Conservation (phyloP, 53 echinoderm and acorn worm genomes). For the Echinometra lucunter region DNA sequence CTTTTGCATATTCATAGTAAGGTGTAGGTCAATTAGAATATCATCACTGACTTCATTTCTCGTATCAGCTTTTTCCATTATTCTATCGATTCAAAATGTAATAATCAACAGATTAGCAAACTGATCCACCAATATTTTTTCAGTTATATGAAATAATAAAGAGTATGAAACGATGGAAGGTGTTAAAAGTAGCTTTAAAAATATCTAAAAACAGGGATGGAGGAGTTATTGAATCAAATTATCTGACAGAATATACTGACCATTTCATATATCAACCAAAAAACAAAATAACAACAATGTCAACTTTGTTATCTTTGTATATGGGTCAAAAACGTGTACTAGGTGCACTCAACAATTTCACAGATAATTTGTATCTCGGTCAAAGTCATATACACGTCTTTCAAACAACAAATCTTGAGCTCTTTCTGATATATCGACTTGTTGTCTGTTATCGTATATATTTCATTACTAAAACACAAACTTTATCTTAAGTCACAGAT, state of each 20-base stretch:
- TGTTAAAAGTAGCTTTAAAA: neutral
- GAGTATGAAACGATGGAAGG: neutral
- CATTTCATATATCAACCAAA: neutral
- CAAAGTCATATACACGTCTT: neutral
- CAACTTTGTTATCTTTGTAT: neutral
- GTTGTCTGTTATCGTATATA: neutral
- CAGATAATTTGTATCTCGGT: neutral
- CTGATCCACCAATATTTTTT: neutral
- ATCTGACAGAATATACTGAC: conserved; percentile 3
- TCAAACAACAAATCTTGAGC: neutral
- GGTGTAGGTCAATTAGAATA: neutral
- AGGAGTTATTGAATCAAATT: neutral
- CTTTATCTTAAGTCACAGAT: neutral
- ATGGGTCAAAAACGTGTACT: conserved; percentile 34
- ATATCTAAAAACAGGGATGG: neutral
- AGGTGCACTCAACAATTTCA: neutral
- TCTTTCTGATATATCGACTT: neutral
- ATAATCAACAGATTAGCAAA: neutral
- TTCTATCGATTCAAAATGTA: neutral
- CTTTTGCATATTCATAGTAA: neutral
- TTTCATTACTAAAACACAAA: neutral
- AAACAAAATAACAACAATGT: neutral
- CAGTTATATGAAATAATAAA: too few species aligned
- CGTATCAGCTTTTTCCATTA: neutral
- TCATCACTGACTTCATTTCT: neutral